Percentiles rank a stretch among this genome's conserved stretches.
phyloP scores from a whole-genome alignment of 2,113 vertebrate species.

The Neolamprologus cancellatus region DNA sequence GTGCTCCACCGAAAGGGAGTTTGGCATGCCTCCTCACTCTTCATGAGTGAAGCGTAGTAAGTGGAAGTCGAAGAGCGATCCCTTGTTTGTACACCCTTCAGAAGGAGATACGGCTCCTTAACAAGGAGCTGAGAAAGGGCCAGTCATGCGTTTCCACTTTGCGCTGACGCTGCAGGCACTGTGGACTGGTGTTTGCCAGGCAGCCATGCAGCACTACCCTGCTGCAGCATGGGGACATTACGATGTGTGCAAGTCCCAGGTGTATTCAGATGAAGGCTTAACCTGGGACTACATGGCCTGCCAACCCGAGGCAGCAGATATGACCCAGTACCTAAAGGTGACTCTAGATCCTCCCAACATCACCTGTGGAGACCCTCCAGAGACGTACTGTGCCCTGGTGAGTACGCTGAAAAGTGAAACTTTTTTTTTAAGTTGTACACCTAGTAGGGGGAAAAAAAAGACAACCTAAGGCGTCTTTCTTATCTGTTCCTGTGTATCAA shows the following conservation, averaged over 20 bases:
- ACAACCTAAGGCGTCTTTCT: neutral
- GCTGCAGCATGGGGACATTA: conserved; percentile 94
- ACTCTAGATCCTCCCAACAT: conserved; percentile 91
- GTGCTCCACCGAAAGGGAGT: conserved; percentile 44
- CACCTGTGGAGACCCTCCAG: conserved; percentile 94
- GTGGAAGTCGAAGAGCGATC: conserved; percentile 14
- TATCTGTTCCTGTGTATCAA: neutral
- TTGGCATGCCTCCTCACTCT: conserved; percentile 69
- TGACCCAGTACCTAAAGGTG: conserved; percentile 95
- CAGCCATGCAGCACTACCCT: conserved; percentile 91
- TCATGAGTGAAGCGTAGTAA: conserved; percentile 20
- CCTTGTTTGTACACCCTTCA: neutral
- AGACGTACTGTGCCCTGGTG: conserved; percentile 97
- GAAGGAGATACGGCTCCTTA: conserved; percentile 3
- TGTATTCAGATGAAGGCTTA: conserved; percentile 92
- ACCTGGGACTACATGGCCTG: conserved; percentile 99
- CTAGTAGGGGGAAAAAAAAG: neutral
- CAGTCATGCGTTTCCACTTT: conserved; percentile 85
- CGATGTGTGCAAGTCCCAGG: conserved; percentile 92
- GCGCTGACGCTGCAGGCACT: conserved; percentile 85
- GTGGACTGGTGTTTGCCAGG: conserved; percentile 82
- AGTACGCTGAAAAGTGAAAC: conserved; percentile 33
- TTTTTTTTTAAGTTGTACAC: neutral
- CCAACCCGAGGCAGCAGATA: conserved; percentile 93
- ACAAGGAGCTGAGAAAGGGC: conserved; percentile 26